Percentiles rank a stretch among this genome's conserved stretches.
These are phyloP conservation scores for Monochamus alternatus DNA, from an alignment of 2,888 invertebrate species.

Conservation along the genomic window DNA sequence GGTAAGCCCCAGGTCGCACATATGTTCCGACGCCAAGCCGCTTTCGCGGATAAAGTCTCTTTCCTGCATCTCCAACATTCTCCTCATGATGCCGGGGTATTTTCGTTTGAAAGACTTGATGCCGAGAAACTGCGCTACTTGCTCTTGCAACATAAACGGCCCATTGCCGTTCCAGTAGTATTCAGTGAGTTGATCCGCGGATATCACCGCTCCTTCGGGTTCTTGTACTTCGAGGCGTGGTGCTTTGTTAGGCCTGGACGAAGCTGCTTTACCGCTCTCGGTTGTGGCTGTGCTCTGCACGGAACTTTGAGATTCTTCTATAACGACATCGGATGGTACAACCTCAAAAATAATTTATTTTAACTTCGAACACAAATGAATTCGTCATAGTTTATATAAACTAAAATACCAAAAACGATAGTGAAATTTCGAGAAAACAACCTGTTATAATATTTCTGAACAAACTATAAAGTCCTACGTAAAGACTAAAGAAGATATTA, in stretches of 20 bases:
- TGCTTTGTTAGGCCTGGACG: conserved; percentile 52
- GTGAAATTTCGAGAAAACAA: no score
- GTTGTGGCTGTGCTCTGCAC: conserved; percentile 82
- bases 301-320: conserved; percentile 89
- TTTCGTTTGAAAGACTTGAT: conserved; percentile 98
- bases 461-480: no score
- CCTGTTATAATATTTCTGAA: no score
- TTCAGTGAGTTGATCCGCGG: conserved; percentile 92
- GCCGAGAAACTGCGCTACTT: conserved; percentile 93
- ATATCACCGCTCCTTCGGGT: conserved; percentile 68
- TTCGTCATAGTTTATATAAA: no score
- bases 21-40: conserved; percentile 86
- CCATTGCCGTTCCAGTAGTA: conserved; percentile 91
- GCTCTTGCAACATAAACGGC: conserved; percentile 96
- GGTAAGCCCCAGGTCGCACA: conserved; percentile 94
- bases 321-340: conserved; percentile 57
- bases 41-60: conserved; percentile 89
- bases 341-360: conserved; percentile 20
- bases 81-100: conserved; percentile 80
- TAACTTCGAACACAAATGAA: conserved; percentile 59
- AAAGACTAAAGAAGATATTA: no score
- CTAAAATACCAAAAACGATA: no score
- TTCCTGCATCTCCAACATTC: conserved; percentile 92
- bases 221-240: conserved; percentile 66
- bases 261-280: conserved; percentile 70